Base-by-base conservation (phyloP, 2,113 vertebrate species). In the Chamaea fasciata region DNA sequence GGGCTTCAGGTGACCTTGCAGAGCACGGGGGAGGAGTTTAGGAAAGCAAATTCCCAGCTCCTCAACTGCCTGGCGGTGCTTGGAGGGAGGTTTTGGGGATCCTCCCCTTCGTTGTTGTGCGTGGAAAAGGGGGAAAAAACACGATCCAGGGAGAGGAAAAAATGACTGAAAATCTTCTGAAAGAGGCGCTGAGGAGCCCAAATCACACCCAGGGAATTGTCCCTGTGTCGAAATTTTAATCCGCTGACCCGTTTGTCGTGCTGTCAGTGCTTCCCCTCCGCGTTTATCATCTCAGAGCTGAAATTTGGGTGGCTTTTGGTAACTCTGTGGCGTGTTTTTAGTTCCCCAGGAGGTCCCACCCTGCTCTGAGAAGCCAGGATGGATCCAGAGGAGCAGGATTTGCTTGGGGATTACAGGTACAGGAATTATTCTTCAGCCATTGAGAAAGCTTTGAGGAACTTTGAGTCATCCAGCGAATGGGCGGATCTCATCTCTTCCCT, bases 391-490 rank as follows among this genome's bases (percentile, higher is more conserved):
- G 99, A 99, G 96, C 97, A 98, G 55, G 99, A 99, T 84, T 98
- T 99, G 56, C 97, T 98, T 68, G 98, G 97, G 83, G 99, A 99
- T 95, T 99, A 99, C 97, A 98, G 99, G 60, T 99, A 99, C 96
- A 98, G 98, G 86, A 99, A 96, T 97, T 99, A 99, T 44, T 98
- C 98, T 6, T 98, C 99, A 1, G 98, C 98, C 7, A 99, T 99
- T 39, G 99, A 99, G 93, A 99, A 99, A 97, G 99, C 99, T 26
- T 96, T 99, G 90, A 98, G 99, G 79, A 99, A 99, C 97, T 99
- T 99, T 80, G 99, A 99, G 87, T 99, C 99, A 12, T 99, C 99
- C 2, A 99, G 98, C 22, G 99, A 99, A 95, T 99, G 99, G 99
- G 99, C 99, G 0, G 99, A 99, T 95, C 99, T 99, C 47, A 99